A percentile compares a stretch with the other conserved stretches of the same genome.
These are phyloP conservation scores for Turritopsis rubra DNA, from an alignment of 30 jellyfish, hydroid and myxozoan genomes.

Conservation along the genomic window DNA sequence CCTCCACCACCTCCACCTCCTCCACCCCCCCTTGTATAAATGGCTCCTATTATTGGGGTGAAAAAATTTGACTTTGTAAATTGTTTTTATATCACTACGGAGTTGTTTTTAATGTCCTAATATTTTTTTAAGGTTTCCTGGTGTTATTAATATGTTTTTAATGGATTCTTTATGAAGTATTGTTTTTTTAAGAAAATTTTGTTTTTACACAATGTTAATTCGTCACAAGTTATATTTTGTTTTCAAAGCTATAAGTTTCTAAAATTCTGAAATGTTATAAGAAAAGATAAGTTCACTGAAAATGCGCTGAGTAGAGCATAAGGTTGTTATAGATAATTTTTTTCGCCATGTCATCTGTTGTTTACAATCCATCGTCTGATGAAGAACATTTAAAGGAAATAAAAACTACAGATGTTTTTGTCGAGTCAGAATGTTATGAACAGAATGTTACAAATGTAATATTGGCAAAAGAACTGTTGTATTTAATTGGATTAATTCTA, in stretches of 20 bases:
- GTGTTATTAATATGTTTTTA: neutral
- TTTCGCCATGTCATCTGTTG: neutral
- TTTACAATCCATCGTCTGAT: neutral
- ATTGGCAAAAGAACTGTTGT: neutral
- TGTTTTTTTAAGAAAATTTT: neutral
- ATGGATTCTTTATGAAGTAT: neutral
- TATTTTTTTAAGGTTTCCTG: neutral
- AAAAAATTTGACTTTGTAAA: too few species aligned
- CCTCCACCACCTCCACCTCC: too few species aligned
- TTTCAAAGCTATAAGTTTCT: neutral
- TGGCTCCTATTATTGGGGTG: neutral
- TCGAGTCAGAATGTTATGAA: neutral
- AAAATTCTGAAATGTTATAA: neutral
- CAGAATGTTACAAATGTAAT: neutral
- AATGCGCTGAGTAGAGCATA: too few species aligned
- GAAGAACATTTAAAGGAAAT: neutral
- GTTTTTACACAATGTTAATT: neutral
- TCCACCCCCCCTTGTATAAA: too few species aligned
- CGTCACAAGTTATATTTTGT: neutral
- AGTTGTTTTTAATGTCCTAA: neutral
- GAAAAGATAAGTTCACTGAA: neutral
- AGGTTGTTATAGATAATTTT: neutral
- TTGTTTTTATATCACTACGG: neutral
- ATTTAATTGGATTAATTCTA: neutral
- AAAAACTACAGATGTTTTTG: neutral